A percentile compares a stretch with the other conserved stretches of the same genome.
These are phyloP conservation scores for Lamprologus callipterus DNA, from an alignment of 2,113 vertebrate genomes.

Conservation along the genomic window DNA sequence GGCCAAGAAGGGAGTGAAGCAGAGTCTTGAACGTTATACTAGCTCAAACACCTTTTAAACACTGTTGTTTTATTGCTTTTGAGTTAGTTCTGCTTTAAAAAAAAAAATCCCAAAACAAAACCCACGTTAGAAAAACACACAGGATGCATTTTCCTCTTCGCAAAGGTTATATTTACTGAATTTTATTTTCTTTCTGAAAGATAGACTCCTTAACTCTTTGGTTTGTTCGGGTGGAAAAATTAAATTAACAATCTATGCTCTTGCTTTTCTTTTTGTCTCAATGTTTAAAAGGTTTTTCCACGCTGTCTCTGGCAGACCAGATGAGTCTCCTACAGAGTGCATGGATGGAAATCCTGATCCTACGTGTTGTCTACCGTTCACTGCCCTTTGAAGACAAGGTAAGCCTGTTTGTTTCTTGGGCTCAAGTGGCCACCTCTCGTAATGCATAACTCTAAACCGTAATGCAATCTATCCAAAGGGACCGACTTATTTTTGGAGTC, in stretches of 20 bases:
- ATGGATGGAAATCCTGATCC: conserved; percentile 99
- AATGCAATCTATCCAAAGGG: neutral
- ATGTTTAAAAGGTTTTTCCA: conserved; percentile 85
- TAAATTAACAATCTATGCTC: neutral
- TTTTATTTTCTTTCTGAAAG: neutral
- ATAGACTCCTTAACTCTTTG: neutral
- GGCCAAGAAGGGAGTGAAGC: neutral
- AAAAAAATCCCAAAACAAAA: neutral
- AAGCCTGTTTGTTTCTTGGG: neutral
- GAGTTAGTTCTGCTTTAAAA: neutral
- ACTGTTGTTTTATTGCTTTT: neutral
- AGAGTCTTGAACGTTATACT: conserved; percentile 1
- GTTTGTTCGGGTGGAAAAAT: neutral
- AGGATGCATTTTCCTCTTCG: neutral
- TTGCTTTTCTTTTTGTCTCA: neutral
- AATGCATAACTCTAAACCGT: neutral
- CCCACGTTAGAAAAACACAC: neutral
- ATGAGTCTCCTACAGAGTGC: conserved; percentile 99
- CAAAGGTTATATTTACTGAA: neutral
- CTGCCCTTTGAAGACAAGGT: conserved; percentile 95
- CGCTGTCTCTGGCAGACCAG: conserved; percentile 96
- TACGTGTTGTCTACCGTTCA: conserved; percentile 96
- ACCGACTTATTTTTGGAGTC: neutral
- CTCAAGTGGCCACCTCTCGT: neutral
- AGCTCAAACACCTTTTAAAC: neutral